These are phyloP conservation scores for Drosophila hamatofila DNA, from an alignment of 2,888 invertebrate species.

Conservation along the genomic window DNA sequence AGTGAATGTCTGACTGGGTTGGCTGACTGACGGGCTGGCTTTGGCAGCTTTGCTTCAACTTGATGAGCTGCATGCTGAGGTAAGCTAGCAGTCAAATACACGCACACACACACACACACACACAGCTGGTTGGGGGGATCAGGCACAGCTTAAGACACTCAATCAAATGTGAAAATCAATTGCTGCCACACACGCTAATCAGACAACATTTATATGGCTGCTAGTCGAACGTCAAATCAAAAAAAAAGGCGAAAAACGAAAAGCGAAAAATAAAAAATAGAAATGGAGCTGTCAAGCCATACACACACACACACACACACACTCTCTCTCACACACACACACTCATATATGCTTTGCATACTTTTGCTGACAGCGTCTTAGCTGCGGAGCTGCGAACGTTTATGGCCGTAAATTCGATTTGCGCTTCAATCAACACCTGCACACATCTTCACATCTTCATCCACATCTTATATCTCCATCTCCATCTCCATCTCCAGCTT, in stretches of 20 bases:
- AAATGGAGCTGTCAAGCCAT: conserved; percentile 37
- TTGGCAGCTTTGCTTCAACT: conserved; percentile 35
- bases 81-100: conserved; percentile 31
- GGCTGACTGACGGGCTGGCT: conserved; percentile 12
- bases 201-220: conserved; percentile 61
- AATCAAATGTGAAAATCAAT: conserved; percentile 63
- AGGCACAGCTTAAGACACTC: conserved; percentile 59
- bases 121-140: conserved; percentile 18
- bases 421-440: conserved; percentile 68
- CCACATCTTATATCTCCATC: not conserved
- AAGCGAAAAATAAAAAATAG: conserved; percentile 11
- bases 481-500: too few relatives aligned
- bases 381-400: conserved; percentile 36
- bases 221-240: conserved; percentile 31
- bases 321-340: not conserved
- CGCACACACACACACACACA: conserved; percentile 11
- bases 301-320: conserved; percentile 13
- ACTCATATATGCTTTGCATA: conserved; percentile 50
- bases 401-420: conserved; percentile 62
- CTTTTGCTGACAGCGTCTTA: conserved; percentile 37
- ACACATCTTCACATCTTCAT: conserved; percentile 23
- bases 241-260: not conserved
- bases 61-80: conserved; percentile 33
- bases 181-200: conserved; percentile 60
- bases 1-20: not conserved